Base-by-base conservation (phyloP, 1,140 invertebrate species). In the Hyphantria cunea region DNA sequence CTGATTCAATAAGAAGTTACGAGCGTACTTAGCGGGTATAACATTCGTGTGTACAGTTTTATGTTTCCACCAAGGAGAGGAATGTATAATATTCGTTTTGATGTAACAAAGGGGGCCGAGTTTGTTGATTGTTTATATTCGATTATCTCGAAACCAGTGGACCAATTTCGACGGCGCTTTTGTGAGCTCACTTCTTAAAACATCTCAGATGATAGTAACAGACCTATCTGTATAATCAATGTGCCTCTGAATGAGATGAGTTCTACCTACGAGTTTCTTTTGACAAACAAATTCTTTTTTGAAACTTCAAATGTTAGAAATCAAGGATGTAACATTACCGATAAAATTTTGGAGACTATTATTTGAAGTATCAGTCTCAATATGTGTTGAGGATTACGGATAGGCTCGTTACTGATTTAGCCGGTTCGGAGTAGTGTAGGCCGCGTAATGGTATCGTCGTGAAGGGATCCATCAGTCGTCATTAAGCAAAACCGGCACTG, bases 391-490 rank as follows among this genome's bases (percentile, higher is more conserved):
- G 79, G 77, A 80, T 80, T 66, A 73, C 65, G 60, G 41, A 25
- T 37, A 45, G 34, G 31, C 55, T 63, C 64, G 65, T 74, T 76
- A 77, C 71, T 83, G 79, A 84, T 86, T 84, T 80, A 80, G 72
- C 74, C 70, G 66, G 67, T 61, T 73, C 65, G 74, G 70, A 70
- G 76, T 68, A 77, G 74, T 78, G 68, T 69, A 70, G 70, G 63
- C 67, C 73, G 68, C 59, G 76, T 84, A 84, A 82, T 83, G 78
- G 76, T 77, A 83, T 84, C 75, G 76, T 82, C 78, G 83, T 86
- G 77, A 83, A 60, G 60, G 63, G 72, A 80, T 80, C 82, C 84
- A 87, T 87, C 84, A 86, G 78, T 89, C 82, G 82, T 87, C 82
- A 89, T 89, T 89, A 87, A 68, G 73, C 72, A 72, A 76, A 84